Base-by-base conservation (phyloP, 2,888 invertebrate species). In the Hololepta plana region DNA sequence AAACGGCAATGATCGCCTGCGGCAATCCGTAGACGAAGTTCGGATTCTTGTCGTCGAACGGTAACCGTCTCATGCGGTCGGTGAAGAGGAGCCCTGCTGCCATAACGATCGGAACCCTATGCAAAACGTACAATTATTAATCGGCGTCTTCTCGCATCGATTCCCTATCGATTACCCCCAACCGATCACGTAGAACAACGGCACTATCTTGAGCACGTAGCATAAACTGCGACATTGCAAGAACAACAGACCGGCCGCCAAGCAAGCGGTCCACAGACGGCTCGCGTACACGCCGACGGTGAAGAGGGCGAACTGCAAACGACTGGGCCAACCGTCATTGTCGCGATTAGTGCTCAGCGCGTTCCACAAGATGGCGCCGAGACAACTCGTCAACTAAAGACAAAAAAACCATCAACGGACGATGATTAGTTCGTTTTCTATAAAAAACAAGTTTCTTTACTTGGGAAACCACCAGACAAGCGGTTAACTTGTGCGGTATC, bases 151-250 rank as follows among this genome's bases (percentile, higher is more conserved):
- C 13, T 17, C 8, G 17, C 6, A 17, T 17, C 17, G 6, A 17
- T 17, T 7, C 17, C 8, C 6, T 7, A 8, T 17, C 7, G 17
- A 17, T 48, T 49, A 69, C 66, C 63, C 65, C 64, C 64, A 68
- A 34, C 65, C 67, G 22, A 62, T 38, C 2, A 60, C 45, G 29
- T 68, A 59, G 49, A 76, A 68, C 41, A 66, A 59, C 1, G 79
- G 79, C 55, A 77, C 74, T 2, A 85, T 47, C 25, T 74, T 72
- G 14, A 81, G 56, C 29, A 87, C 75, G 50, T 77, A 84, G 42
- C 84, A 79, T 3, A 85, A 62, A 33, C 87, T 85, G 29, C 81
- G 70, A 32, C 77, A 79, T 53, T 85, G 71, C 28, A 90, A 56
- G 49, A 90, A 74, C 15, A 90, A 64, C 16, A 93, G 50, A 4